Percentiles rank a stretch among this genome's conserved stretches.
Evolutionary conservation across 64 coral and sea anemone species (phyloP).

Genomic region (Stylophora pistillata): DNA sequence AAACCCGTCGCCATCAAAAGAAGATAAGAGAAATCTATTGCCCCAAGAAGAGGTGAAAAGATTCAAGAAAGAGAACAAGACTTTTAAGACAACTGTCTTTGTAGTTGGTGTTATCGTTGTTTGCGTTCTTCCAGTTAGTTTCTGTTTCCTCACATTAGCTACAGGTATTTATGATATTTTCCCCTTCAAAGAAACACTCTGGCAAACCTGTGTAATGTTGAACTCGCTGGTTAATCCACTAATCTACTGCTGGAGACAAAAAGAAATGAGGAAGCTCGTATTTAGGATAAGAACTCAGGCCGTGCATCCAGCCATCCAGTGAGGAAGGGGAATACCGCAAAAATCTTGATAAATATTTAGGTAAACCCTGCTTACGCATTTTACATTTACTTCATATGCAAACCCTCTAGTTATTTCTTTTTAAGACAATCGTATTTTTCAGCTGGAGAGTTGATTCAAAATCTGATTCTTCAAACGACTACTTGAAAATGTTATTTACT

Average conservation of each 20-base stretch:
- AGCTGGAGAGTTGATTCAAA: too few relatives aligned
- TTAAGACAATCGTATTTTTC: too few relatives aligned
- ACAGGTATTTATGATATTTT: too few relatives aligned
- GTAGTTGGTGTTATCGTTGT: not conserved
- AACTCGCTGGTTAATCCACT: not conserved
- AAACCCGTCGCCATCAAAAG: not conserved
- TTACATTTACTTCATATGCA: too few relatives aligned
- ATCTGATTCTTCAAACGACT: too few relatives aligned
- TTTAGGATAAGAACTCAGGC: not conserved
- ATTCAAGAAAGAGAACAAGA: not conserved
- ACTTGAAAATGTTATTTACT: too few relatives aligned
- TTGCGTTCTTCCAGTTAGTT: not conserved
- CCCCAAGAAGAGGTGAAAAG: not conserved
- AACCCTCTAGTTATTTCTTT: too few relatives aligned
- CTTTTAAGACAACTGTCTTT: not conserved
- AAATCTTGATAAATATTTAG: too few relatives aligned
- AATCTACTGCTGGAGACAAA: not conserved
- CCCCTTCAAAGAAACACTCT: too few relatives aligned
- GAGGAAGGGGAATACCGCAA: not conserved
- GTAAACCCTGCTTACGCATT: not conserved
- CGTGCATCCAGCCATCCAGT: not conserved
- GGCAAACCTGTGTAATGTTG: not conserved
- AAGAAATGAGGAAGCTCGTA: slow-evolving; percentile 1
- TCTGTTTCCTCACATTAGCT: not conserved
- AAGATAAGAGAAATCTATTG: not conserved